A percentile compares a stretch with the other conserved stretches of the same genome.
phyloP scores from a whole-genome alignment of 2,888 invertebrate species.

The Cerastis leucographa region DNA sequence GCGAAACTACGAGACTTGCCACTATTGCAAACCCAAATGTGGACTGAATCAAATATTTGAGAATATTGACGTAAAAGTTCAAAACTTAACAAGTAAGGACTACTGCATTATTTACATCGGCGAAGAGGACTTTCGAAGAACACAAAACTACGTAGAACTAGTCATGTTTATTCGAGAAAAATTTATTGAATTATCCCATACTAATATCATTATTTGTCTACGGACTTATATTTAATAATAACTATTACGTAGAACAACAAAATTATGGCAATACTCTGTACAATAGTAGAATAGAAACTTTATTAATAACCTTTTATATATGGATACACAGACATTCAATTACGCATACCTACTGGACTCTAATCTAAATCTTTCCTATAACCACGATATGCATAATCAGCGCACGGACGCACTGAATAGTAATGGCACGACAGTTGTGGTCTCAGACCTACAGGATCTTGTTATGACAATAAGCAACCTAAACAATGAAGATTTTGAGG shows the following conservation, averaged over 20 bases:
- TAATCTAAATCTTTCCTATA: constrained; percentile 10
- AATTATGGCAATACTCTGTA: no score
- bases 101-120: no score
- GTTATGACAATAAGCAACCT: not conserved
- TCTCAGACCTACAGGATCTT: constrained; percentile 7
- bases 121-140: no score
- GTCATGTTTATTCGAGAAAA: constrained; percentile 9
- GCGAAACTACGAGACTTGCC: no score
- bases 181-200: not conserved
- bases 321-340: no score
- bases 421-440: not conserved
- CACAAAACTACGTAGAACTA: not conserved
- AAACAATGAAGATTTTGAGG: not conserved
- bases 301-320: no score
- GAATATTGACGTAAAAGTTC: no score
- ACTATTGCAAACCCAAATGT: no score
- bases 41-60: no score
- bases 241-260: not conserved
- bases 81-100: no score
- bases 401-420: constrained; percentile 1
- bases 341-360: no score
- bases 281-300: no score
- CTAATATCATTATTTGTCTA: constrained; percentile 7
- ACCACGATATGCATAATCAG: constrained; percentile 2
- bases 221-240: not conserved